These are phyloP conservation scores for Crioceris asparagi DNA, from an alignment of 2,888 invertebrate species.

Conservation along the genomic window DNA sequence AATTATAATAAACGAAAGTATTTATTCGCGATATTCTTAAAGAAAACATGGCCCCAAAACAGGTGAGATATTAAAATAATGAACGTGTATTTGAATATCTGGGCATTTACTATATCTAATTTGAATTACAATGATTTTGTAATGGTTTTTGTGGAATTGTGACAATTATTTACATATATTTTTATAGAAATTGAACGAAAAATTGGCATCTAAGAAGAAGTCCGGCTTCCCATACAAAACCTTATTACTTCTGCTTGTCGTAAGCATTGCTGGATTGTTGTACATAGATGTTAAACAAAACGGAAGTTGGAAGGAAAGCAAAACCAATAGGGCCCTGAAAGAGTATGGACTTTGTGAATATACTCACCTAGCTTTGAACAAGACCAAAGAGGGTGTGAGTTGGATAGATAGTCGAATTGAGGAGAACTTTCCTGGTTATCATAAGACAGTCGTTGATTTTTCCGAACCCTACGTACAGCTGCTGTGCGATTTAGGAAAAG, in stretches of 20 bases:
- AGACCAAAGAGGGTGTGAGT: conserved; percentile 47
- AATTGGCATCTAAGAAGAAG: conserved; percentile 35
- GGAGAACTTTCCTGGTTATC: conserved; percentile 57
- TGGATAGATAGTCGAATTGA: conserved; percentile 58
- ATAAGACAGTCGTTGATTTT: conserved; percentile 43
- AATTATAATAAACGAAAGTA: too few relatives aligned
- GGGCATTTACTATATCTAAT: too few relatives aligned
- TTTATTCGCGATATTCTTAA: too few relatives aligned
- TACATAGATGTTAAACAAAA: conserved; percentile 54
- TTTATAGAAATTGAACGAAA: conserved; percentile 37
- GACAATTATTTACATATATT: too few relatives aligned
- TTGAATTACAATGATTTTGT: too few relatives aligned
- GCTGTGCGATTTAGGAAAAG: conserved; percentile 44
- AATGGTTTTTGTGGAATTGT: too few relatives aligned
- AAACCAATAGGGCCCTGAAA: conserved; percentile 52
- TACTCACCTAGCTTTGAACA: conserved; percentile 52
- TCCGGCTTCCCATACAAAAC: conserved; percentile 52
- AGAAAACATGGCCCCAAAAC: too few relatives aligned
- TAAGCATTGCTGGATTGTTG: conserved; percentile 49
- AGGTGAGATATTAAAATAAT: too few relatives aligned
- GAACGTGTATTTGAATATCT: too few relatives aligned
- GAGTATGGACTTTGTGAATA: conserved; percentile 54
- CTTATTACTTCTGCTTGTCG: conserved; percentile 50
- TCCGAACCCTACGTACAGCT: conserved; percentile 53
- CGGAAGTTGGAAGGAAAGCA: conserved; percentile 49